These are phyloP conservation scores for Eubasilissa splendida DNA, from an alignment of 2,888 invertebrate genomes.

Conservation along the genomic window DNA sequence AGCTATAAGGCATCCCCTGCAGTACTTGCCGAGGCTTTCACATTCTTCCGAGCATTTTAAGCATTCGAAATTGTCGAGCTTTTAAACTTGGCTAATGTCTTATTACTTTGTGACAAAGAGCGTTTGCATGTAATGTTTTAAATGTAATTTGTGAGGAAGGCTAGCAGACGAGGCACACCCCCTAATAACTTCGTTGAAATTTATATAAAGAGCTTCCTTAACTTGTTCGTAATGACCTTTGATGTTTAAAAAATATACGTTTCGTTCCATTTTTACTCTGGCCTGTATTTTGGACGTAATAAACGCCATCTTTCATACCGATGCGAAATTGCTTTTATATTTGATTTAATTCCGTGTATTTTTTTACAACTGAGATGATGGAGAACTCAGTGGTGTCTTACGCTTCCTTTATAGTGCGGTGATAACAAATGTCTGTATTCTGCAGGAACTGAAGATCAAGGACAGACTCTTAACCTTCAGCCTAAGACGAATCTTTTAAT, in stretches of 20 bases:
- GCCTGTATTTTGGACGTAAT: neutral
- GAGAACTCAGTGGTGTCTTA: no score
- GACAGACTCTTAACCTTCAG: no score
- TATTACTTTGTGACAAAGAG: conserved; percentile 53
- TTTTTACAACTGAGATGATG: no score
- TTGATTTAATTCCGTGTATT: no score
- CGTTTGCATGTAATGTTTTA: conserved; percentile 56
- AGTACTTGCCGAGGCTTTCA: conserved; percentile 39
- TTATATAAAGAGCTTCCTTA: conserved; percentile 35
- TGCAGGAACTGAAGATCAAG: no score
- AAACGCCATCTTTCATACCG: neutral
- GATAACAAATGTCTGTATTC: no score
- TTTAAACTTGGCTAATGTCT: conserved; percentile 54
- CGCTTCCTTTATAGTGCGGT: no score
- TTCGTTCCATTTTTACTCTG: neutral
- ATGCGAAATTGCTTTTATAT: no score
- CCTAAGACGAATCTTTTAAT: no score
- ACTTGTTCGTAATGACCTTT: conserved; percentile 40
- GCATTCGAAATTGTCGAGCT: conserved; percentile 47
- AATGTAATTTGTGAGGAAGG: conserved; percentile 54
- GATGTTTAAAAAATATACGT: conserved; percentile 18
- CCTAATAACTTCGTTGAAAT: conserved; percentile 40
- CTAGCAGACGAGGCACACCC: conserved; percentile 12
- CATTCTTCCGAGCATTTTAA: conserved; percentile 53
- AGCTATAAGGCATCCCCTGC: conserved; percentile 28